Conservation (phyloP, 2,888 invertebrate species). For the Polyploca ridens region DNA sequence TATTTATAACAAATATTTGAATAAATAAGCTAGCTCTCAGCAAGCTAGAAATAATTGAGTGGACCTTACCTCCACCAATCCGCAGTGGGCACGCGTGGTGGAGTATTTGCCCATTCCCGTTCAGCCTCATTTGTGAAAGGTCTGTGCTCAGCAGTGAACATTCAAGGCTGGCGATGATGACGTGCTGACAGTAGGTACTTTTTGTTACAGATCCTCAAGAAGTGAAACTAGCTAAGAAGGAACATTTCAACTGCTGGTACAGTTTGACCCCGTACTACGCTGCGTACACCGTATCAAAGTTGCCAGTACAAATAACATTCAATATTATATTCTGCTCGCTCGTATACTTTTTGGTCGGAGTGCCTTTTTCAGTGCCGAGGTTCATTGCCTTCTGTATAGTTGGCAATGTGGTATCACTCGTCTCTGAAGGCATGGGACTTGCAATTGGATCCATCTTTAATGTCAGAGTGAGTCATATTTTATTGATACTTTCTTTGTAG, state of each 20-base stretch:
- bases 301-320: slow-evolving; percentile 85
- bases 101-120: too few relatives aligned
- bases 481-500: background rate
- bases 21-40: too few relatives aligned
- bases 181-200: background rate
- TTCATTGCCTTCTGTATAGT: slow-evolving; percentile 88
- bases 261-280: slow-evolving; percentile 86
- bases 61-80: too few relatives aligned
- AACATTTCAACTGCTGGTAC: slow-evolving; percentile 89
- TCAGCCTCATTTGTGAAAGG: too few relatives aligned
- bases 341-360: slow-evolving; percentile 87
- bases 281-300: slow-evolving; percentile 85
- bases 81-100: too few relatives aligned
- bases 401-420: slow-evolving; percentile 88
- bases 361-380: slow-evolving; percentile 87
- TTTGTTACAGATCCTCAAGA: slow-evolving; percentile 86
- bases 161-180: too few relatives aligned
- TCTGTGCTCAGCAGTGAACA: too few relatives aligned
- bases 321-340: slow-evolving; percentile 85
- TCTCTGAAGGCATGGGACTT: slow-evolving; percentile 91
- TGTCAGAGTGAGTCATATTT: slow-evolving; percentile 81
- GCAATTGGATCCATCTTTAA: slow-evolving; percentile 89
- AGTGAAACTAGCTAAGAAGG: slow-evolving; percentile 88
- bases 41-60: too few relatives aligned
- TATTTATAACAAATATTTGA: too few relatives aligned